Base-by-base conservation (phyloP, 2,113 vertebrate species). In the Hippocampus comes region DNA sequence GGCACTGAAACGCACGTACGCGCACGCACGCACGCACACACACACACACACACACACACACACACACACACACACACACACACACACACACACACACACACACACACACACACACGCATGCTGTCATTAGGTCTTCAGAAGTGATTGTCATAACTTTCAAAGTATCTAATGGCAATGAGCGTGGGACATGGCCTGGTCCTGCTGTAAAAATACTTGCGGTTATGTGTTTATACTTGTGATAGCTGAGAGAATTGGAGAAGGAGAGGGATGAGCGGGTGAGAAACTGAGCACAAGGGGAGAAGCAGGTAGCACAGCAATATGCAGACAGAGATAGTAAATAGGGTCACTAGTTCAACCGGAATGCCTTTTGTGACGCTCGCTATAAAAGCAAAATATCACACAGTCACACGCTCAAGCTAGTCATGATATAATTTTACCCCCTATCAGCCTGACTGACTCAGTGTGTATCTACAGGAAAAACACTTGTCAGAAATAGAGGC, bases 201-300 rank as follows among this genome's bases (percentile, higher is more conserved):
- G 79, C 74, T 85, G 87, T 86, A 80, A 85, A 84, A 86, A 89
- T 89, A 87, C 86, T 72, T 88, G 86, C 85, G 90, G 88, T 90
- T 86, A 78, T 76, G 74, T 82, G 87, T 91, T 90, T 91, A 86
- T 79, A 80, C 81, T 86, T 71, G 87, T 89, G 87, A 90, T 76
- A 79, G 82, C 66, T 77, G 70, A 63, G 42, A 60, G 20, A 18
- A 53, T 9, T 34, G 42, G 1, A 63, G 14, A 7, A 1, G 25
- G 63, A 48, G 57, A 27, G 12, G 46, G 41, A 4, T 0, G 17
- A 42, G 1, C 42, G 17, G 73, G 75, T 67, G 78, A 84, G 74
- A 82, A 66, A 46, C 73, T 70, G 71, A 7, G 59, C 27, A 61
- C 27, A 18, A 61, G 49, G 38, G 70, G 86, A 75, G 84, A 86